Evolutionary conservation across 1,140 invertebrate genomes (phyloP).

Genomic region (Wasmannia auropunctata): DNA sequence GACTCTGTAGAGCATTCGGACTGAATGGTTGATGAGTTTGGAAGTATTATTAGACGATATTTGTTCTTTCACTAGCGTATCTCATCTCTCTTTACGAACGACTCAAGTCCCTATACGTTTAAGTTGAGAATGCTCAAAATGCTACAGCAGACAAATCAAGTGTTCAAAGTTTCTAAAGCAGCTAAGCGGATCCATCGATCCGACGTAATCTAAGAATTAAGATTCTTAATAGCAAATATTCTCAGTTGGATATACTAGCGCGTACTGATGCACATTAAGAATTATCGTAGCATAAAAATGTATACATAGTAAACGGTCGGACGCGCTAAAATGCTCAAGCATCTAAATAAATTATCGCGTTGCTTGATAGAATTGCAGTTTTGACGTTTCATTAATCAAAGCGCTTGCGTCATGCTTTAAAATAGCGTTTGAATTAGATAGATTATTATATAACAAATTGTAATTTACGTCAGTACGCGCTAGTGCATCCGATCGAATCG

Average conservation of each 20-base stretch:
- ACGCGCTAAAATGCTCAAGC: not conserved
- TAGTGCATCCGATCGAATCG: not conserved
- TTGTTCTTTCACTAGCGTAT: constrained; percentile 31
- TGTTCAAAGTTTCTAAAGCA: constrained; percentile 65
- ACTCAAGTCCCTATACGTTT: constrained; percentile 13
- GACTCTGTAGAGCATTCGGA: constrained; percentile 52
- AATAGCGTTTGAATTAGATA: not conserved
- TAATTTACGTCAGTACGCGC: not conserved
- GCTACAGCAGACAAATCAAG: constrained; percentile 27
- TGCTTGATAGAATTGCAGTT: not conserved
- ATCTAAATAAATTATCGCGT: not conserved
- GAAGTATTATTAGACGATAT: constrained; percentile 67
- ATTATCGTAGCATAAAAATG: not conserved
- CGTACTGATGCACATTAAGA: not conserved
- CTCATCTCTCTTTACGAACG: constrained; percentile 17
- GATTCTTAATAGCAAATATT: constrained; percentile 3
- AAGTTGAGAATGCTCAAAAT: constrained; percentile 63
- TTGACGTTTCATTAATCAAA: not conserved
- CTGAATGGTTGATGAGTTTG: constrained; percentile 50
- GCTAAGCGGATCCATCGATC: not conserved
- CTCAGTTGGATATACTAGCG: not conserved
- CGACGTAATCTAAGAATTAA: constrained; percentile 17
- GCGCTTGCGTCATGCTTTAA: not conserved
- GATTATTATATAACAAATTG: not conserved
- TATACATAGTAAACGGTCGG: not conserved